Percentiles rank a stretch among this genome's conserved stretches.
These are phyloP conservation scores for Euwallacea similis DNA, from an alignment of 1,140 invertebrate genomes.

Conservation along the genomic window DNA sequence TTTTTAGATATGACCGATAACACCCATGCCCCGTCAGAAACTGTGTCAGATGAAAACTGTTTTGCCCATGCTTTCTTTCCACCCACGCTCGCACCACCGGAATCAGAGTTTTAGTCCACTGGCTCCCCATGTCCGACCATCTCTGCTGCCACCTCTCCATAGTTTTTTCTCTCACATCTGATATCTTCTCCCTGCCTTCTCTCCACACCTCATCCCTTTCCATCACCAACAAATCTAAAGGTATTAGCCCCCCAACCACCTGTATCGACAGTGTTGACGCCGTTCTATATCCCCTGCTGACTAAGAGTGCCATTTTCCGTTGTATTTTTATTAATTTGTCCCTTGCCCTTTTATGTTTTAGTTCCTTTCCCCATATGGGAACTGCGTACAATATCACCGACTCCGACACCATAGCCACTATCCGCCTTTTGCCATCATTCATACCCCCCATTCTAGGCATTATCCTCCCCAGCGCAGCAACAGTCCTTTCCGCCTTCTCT, in stretches of 20 bases:
- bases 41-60: not conserved
- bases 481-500: not conserved
- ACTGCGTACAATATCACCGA: not conserved
- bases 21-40: conserved; percentile 1
- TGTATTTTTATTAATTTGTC: not conserved
- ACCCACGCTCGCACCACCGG: not conserved
- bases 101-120: not conserved
- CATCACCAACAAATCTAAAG: not conserved
- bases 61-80: not conserved
- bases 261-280: not conserved
- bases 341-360: not conserved
- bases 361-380: not conserved
- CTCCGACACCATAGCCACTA: not conserved
- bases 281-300: not conserved
- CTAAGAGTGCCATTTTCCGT: not conserved
- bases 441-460: not conserved
- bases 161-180: not conserved
- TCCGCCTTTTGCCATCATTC: not conserved
- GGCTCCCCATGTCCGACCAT: not conserved
- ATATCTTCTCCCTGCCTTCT: not conserved
- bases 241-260: not conserved
- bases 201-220: not conserved
- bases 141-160: not conserved
- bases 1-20: not conserved
- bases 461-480: not conserved